A percentile compares a stretch with the other conserved stretches of the same genome.
phyloP scores from a whole-genome alignment of 1,140 invertebrate genomes.

The Hermetia illucens region DNA sequence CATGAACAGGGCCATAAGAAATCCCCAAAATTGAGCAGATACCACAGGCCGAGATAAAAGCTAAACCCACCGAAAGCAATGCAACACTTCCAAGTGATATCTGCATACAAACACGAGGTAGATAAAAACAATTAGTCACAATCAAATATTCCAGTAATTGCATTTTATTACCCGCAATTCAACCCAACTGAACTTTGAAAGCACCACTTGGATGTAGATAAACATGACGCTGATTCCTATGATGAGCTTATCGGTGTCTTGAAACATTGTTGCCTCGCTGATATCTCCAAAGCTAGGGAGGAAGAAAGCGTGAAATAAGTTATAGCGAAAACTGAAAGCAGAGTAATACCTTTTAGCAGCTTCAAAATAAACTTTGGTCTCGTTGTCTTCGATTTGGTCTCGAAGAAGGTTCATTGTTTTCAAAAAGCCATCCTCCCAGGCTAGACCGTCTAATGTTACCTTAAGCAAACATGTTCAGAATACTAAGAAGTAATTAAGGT shows the following conservation, averaged over 20 bases:
- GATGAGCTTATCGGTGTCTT: conserved; percentile 54
- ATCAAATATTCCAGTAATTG: too few species aligned
- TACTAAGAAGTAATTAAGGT: too few species aligned
- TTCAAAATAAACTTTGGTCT: conserved; percentile 41
- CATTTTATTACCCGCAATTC: conserved; percentile 49
- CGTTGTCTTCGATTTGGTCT: conserved; percentile 20
- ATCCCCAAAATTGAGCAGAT: conserved; percentile 58
- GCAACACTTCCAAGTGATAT: conserved; percentile 47
- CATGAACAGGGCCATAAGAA: conserved; percentile 67
- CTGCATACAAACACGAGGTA: too few species aligned
- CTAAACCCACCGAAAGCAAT: conserved; percentile 55
- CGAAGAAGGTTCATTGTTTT: conserved; percentile 32
- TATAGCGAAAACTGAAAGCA: conserved; percentile 1
- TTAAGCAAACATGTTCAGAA: too few species aligned
- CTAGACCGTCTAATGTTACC: conserved; percentile 41
- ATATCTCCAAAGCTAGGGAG: conserved; percentile 53
- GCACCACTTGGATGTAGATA: conserved; percentile 53
- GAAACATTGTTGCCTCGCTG: conserved; percentile 48
- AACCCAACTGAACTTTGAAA: conserved; percentile 61
- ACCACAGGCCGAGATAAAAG: conserved; percentile 56
- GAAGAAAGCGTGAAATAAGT: conserved; percentile 7
- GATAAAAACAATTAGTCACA: too few species aligned
- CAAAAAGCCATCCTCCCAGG: conserved; percentile 52
- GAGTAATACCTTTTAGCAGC: conserved; percentile 43
- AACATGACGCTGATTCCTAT: conserved; percentile 56